Base-by-base conservation (phyloP, 1,140 invertebrate genomes). In the Zaprionus ornatus region DNA sequence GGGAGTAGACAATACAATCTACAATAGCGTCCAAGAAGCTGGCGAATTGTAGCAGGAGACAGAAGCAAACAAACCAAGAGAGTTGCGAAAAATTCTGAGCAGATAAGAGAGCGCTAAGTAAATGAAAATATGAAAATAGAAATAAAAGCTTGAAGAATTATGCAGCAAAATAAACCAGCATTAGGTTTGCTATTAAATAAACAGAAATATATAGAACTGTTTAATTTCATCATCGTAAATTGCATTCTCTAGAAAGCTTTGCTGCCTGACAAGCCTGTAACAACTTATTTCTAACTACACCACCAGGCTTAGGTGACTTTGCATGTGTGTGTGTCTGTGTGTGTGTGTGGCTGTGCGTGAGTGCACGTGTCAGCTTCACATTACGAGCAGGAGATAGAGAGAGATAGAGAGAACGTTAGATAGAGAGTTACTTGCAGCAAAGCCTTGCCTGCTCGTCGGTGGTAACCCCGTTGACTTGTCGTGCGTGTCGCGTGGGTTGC, bases 401-500 rank as follows among this genome's bases (percentile, higher is more conserved):
- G 17, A 23, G 40, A 9, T 15, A 17, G 10, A 50, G 19, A 1
- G 10, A 50, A 13, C 9, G 17, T 13, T 12, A 15, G 37, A 15
- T 3, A 40, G 37, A 15, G 75, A 70, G 54, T 74, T 79, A 78
- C 56, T 82, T 42, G 40, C n/a, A 45, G 40, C 37, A 40, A 40
- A 40, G 15, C 37, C 37, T 40, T 5, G 37, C 37, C 37, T 40
- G 37, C 37, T n/a, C 5, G 9, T 7, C 3, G 10, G 54, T 60
- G 32, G 59, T 50, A 75, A 76, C 73, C 68, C 73, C 68, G 55
- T 76, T 72, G 56, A 48, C 69, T 72, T 29, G 40, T 77, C 45
- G 64, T 76, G 68, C 72, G 72, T 71, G 69, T 77, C 71, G 65
- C 54, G 60, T 62, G 66, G 52, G 67, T 19, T 57, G 77, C 63